Evolutionary conservation across 2,797 vertebrate species (phyloP).

Genomic region (Poliocrania exsul): DNA sequence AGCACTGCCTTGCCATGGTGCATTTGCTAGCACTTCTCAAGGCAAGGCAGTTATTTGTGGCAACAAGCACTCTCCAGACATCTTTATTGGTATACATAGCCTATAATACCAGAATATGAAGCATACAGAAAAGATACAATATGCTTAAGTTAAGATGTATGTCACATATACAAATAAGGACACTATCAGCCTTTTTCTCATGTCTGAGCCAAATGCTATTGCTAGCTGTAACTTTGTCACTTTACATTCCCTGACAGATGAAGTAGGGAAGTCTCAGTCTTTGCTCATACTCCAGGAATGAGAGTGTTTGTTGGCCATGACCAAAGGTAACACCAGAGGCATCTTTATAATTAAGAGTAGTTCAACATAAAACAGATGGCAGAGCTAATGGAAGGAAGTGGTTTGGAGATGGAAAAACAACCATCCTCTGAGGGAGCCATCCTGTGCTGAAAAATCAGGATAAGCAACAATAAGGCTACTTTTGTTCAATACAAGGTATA

Average conservation of each 20-base stretch:
- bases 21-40: neutral
- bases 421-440: neutral
- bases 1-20: neutral
- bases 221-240: neutral
- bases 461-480: neutral
- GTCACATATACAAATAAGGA: neutral
- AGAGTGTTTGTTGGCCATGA: neutral
- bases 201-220: neutral
- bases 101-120: neutral
- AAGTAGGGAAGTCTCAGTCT: neutral
- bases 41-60: neutral
- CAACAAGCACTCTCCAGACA: neutral
- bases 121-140: neutral
- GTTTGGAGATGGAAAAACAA: neutral
- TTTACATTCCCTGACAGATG: neutral
- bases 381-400: neutral
- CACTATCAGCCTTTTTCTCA: neutral
- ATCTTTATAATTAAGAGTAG: neutral
- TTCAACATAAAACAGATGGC: neutral
- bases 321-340: neutral
- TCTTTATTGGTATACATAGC: neutral
- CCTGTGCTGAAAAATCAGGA: neutral
- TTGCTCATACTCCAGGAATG: neutral
- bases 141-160: neutral
- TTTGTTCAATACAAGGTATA: neutral